Percentiles rank a stretch among this genome's conserved stretches.
Evolutionary conservation across 2,888 invertebrate genomes (phyloP).

Genomic region (Flabesymbios commensalis): DNA sequence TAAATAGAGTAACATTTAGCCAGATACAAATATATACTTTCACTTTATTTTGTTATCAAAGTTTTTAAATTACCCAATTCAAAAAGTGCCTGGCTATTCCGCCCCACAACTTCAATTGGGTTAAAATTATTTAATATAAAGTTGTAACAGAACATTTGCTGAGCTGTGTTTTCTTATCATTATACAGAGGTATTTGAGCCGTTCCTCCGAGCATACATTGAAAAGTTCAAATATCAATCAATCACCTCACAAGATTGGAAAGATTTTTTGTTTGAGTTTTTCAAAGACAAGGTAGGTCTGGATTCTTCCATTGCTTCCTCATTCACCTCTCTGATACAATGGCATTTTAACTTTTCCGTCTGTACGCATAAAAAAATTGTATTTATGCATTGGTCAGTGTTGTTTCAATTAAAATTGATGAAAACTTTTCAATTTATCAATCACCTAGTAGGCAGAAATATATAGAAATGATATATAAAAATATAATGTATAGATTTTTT

Average conservation of each 20-base stretch:
- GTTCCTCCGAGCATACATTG: slow-evolving; percentile 80
- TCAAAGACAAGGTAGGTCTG: slow-evolving; percentile 46
- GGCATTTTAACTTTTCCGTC: neutral
- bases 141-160: no score
- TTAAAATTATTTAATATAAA: no score
- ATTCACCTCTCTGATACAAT: neutral
- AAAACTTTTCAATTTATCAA: neutral
- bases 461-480: neutral
- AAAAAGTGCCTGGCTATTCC: no score
- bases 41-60: no score
- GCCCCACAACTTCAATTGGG: no score
- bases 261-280: slow-evolving; percentile 69
- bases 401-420: no score
- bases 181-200: slow-evolving; percentile 73
- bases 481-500: no score
- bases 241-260: slow-evolving; percentile 83
- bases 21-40: no score
- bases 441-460: neutral
- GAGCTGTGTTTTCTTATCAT: neutral
- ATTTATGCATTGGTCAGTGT: no score
- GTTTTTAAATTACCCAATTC: no score
- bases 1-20: no score
- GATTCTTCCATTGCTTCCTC: neutral
- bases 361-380: neutral
- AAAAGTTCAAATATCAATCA: slow-evolving; percentile 79